These are phyloP conservation scores for Squalus acanthias DNA, from an alignment of 2,797 vertebrate genomes.

Conservation along the genomic window DNA sequence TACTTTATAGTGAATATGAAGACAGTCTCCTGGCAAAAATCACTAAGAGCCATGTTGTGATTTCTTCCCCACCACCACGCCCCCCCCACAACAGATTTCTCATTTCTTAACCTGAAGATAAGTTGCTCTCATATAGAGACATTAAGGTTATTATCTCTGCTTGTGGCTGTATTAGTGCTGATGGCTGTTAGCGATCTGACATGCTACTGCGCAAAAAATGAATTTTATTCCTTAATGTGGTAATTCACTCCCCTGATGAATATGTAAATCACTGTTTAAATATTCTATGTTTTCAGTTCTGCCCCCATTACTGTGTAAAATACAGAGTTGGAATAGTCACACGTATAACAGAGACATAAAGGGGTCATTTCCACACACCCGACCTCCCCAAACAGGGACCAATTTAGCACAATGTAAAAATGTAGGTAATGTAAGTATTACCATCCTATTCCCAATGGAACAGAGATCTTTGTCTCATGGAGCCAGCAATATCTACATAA, in stretches of 20 bases:
- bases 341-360: background rate
- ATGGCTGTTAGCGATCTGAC: background rate
- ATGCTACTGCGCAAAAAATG: background rate
- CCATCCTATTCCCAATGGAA: background rate
- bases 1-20: constrained; percentile 20
- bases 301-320: background rate
- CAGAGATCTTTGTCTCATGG: background rate
- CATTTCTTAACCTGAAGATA: constrained; percentile 26
- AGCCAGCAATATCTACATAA: background rate
- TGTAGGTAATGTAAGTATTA: background rate
- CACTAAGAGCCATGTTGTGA: constrained; percentile 22
- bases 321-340: background rate
- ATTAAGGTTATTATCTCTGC: constrained; percentile 12
- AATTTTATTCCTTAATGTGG: background rate
- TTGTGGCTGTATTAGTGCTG: constrained; percentile 24
- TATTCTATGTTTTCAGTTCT: background rate
- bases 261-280: background rate
- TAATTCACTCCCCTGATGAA: background rate
- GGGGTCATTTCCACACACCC: background rate
- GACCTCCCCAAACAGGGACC: background rate
- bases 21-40: background rate
- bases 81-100: background rate
- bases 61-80: background rate
- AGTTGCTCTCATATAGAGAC: constrained; percentile 6
- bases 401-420: background rate